A percentile compares a stretch with the other conserved stretches of the same genome.
phyloP scores from a whole-genome alignment of 2,888 invertebrate species.

The Melipona bicolor region DNA sequence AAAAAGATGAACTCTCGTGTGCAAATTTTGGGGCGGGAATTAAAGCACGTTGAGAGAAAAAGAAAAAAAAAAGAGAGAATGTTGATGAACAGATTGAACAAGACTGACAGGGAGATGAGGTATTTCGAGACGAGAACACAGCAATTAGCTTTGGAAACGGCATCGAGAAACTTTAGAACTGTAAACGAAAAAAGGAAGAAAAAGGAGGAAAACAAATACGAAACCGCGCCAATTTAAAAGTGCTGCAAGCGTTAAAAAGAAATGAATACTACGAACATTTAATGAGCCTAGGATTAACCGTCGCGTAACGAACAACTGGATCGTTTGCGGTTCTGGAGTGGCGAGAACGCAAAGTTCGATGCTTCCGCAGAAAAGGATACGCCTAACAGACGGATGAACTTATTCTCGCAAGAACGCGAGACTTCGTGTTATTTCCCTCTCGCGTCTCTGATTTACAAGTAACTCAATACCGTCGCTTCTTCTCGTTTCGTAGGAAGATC shows the following conservation, averaged over 20 bases:
- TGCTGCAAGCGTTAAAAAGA: not conserved
- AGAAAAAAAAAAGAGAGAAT: no score
- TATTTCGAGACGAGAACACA: not conserved
- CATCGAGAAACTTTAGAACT: not conserved
- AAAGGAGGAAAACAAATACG: not conserved
- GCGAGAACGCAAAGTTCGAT: not conserved
- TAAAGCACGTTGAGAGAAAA: no score
- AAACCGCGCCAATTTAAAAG: not conserved
- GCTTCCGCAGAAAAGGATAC: not conserved
- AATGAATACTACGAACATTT: not conserved
- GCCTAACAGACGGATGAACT: not conserved
- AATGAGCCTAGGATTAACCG: conserved; percentile 7
- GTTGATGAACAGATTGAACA: not conserved
- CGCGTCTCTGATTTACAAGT: not conserved
- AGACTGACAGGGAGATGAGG: not conserved
- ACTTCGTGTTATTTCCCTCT: not conserved
- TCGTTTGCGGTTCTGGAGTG: not conserved
- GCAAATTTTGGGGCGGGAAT: not conserved
- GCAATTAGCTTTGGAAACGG: not conserved
- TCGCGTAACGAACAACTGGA: conserved; percentile 1
- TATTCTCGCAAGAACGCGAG: not conserved
- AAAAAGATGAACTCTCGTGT: not conserved
- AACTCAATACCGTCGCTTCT: not conserved
- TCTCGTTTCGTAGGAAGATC: not conserved
- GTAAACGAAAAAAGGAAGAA: not conserved